phyloP scores from a whole-genome alignment of 1,140 invertebrate species.

The Trichonephila clavipes region DNA sequence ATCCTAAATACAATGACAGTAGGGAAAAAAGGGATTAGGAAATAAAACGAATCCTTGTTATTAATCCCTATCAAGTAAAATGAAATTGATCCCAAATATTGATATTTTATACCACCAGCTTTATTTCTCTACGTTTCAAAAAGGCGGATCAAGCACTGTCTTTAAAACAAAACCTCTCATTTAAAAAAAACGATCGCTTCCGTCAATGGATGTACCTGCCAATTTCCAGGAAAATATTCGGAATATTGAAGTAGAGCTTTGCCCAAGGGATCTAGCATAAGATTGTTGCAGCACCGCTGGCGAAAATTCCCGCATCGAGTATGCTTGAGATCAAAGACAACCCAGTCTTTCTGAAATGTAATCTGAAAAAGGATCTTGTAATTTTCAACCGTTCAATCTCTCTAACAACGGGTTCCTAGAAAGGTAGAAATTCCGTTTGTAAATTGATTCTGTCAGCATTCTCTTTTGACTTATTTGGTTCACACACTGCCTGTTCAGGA shows the following conservation, averaged over 20 bases:
- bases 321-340: not conserved
- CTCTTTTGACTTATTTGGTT: not conserved
- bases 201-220: not conserved
- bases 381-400: not conserved
- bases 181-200: not conserved
- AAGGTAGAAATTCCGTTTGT: not conserved
- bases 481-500: not conserved
- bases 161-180: not conserved
- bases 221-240: not conserved
- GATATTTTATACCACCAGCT: not conserved
- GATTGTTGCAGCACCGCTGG: not conserved
- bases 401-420: not conserved
- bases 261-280: not conserved
- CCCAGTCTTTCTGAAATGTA: not conserved
- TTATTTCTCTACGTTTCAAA: not conserved
- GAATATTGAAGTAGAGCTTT: not conserved
- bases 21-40: not conserved
- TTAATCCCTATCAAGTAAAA: not conserved
- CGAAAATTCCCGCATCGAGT: slow-evolving; percentile 3
- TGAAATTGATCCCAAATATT: not conserved
- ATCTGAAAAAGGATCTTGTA: not conserved
- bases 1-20: not conserved
- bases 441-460: not conserved
- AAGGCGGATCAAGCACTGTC: not conserved
- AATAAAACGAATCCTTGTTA: not conserved